phyloP scores from a whole-genome alignment of 2,797 vertebrate species.

The Podarcis siculus region DNA sequence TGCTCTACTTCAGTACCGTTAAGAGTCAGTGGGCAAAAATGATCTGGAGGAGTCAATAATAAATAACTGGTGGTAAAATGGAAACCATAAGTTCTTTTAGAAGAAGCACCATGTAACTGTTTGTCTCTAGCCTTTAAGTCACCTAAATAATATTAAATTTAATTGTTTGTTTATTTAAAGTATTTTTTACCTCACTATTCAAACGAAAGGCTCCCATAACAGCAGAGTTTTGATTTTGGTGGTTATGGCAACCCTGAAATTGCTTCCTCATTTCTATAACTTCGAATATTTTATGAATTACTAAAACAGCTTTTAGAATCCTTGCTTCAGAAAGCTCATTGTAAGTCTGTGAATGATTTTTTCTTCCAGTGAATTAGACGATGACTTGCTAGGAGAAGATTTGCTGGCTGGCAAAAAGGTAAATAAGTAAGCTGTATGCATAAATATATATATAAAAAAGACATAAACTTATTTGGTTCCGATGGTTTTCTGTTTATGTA shows the following conservation, averaged over 20 bases:
- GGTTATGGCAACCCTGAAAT: too few species aligned
- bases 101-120: background rate
- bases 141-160: background rate
- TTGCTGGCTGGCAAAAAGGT: constrained; percentile 94
- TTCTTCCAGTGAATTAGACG: constrained; percentile 90
- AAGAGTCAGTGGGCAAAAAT: background rate
- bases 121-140: background rate
- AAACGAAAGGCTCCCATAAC: too few species aligned
- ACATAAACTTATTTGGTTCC: background rate
- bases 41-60: background rate
- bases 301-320: background rate
- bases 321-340: background rate
- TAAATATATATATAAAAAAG: background rate
- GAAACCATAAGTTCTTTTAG: background rate
- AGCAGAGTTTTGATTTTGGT: too few species aligned
- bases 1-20: background rate
- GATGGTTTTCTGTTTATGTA: background rate
- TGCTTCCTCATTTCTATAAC: too few species aligned
- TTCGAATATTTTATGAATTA: too few species aligned
- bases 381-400: constrained; percentile 94
- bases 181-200: too few species aligned
- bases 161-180: background rate
- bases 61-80: background rate
- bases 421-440: constrained; percentile 57
- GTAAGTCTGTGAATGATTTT: background rate